Evolutionary conservation across 2,888 invertebrate species (phyloP), one percentile per base, ranked within the genome.

Genomic region (Pemphredon lugubris): DNA sequence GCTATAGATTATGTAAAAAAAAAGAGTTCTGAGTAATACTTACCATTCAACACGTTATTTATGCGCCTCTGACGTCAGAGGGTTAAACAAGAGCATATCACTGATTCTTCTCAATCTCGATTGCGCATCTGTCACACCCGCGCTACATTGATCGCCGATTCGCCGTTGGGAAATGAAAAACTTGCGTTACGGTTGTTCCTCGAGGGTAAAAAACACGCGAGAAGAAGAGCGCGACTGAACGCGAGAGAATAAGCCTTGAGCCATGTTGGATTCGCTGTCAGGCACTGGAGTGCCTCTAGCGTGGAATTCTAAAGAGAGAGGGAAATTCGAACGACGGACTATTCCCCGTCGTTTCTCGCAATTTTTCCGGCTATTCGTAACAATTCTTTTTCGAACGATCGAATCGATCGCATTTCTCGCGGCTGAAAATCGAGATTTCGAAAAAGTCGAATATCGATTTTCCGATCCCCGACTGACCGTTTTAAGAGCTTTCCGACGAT

Each of bases 21-120:
- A n/a, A n/a, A n/a, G n/a, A n/a, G n/a, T 47, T 16, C 20, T 21
- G 47, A 11, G 71, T 54, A 45, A 63, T 77, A 78, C 82, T 81
- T 81, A 79, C 79, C 79, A 79, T 79, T 77, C 74, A 71, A 81
- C 63, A 71, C 68, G 54, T 65, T 78, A 70, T 54, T 65, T 55
- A 47, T 69, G 21, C 39, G 42, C 59, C 71, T 70, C 60, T 69
- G 71, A 60, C 70, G 71, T 70, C 70, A 70, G 60, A 70, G 71
- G 50, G 21, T 50, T 20, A 39, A 70, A 71, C 70, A 61, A 44
- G 71, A 50, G 60, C 71, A 70, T 70, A 60, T 70, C 70, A 60
- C 45, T 40, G 9, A 55, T 32, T 34, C n/a, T 34, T 23, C 39
- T 40, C 9, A 11, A 37, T n/a, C 30, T 21, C 18, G 34, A n/a